Base-by-base conservation (phyloP, 2,888 invertebrate genomes). In the Catocala sponsa region DNA sequence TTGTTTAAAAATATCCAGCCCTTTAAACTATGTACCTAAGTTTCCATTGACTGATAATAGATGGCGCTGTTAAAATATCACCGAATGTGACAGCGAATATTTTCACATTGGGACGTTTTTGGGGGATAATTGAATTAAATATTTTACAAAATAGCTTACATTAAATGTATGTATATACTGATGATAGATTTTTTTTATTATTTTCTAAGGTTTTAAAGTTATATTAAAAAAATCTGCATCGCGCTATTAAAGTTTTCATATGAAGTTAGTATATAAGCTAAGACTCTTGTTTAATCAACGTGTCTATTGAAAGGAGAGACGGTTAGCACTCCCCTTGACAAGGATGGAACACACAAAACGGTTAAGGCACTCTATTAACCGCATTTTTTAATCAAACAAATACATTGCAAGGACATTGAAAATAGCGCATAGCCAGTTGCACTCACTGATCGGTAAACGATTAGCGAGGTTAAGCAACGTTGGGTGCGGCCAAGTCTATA, bases 221-320 rank as follows among this genome's bases (percentile, higher is more conserved):
- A 56, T 61, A 9, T 0, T 4, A 0, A 10, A 47, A 52, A 58
- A 10, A 64, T 44, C 72, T 82, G 64, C 55, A 84, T 81, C 81
- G 70, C 83, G 71, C 72, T 73, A 72, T 43, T 11, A 58, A 72
- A 47, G 42, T 83, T 82, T 81, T 65, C 33, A 4, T 2, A 0
- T 0, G 0, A 6, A 6, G 5, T 72, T 25, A 11, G 55, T 74
- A 68, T 70, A 69, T 68, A 60, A 49, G 13, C 10, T 5, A 60
- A 63, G 10, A 6, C 0, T 2, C 0, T 0, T 0, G 0, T 0
- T 0, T 0, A 0, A 6, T 0, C 0, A 0, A 1, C 65, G 98
- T 98, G 98, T 98, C 97, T 97, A 98, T 98, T 98, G 97, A 98
- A 98, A 98, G 98, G 98, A 98, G 98, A 98, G 98, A 97, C 95